Base-by-base conservation (phyloP, 2,113 vertebrate genomes). In the Leptobrachium ailaonicum region DNA sequence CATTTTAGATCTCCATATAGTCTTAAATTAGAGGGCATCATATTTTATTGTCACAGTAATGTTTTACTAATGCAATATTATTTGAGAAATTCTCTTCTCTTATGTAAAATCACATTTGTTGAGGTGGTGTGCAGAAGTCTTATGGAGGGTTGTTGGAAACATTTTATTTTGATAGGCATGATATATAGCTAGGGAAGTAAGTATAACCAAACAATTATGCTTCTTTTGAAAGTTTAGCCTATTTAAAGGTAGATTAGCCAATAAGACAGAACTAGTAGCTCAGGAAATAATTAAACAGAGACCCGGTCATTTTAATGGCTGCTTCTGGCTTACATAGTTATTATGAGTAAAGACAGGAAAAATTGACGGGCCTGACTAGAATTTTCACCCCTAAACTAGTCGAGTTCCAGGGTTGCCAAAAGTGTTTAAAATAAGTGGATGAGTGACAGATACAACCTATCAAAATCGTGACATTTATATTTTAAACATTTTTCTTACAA, bases 311-410 rank as follows among this genome's bases (percentile, higher is more conserved):
- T 92, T 91, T 88, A 89, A 87, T 87, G 85, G 73, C 66, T 56
- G 83, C 87, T 92, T 91, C 91, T 95, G 92, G 89, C 87, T 91
- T 93, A 79, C 89, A 90, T 89, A 91, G 86, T 83, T 85, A 86
- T 93, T 93, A 93, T 91, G 89, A 90, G 92, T 83, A 92, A 85
- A 91, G 94, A 94, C 92, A 94, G 88, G 47, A 88, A 92, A 88
- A 91, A 91, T 90, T 86, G 88, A 90, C 88, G 89, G 86, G 84
- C 58, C 81, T 87, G 71, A 69, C 85, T 87, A 83, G 90, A 88
- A 60, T 12, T 13, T 60, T 14, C 56, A 60, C 10, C 56, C 4
- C 4, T 60, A 12, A 60, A 60, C 56, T 3, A 60, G 10, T 12
- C 3, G 10, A 60, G 13, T 60, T 8, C 56, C 56, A 60, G 56